Percentiles rank a stretch among this genome's conserved stretches.
These are phyloP conservation scores for Dimorphilus gyrociliatus DNA, from an alignment of 2,888 invertebrate genomes.

Conservation along the genomic window DNA sequence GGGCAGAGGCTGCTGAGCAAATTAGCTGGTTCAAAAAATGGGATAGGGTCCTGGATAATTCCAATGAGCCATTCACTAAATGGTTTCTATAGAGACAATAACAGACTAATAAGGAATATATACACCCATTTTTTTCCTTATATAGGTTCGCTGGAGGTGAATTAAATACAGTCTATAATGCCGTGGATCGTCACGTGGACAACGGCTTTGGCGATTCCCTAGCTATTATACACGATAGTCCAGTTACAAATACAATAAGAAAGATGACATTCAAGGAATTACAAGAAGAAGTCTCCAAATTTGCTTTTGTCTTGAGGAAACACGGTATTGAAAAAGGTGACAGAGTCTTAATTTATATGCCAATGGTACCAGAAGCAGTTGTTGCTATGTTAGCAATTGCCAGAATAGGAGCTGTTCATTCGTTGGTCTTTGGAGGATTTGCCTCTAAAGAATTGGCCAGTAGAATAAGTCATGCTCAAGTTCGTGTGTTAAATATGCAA, in stretches of 20 bases:
- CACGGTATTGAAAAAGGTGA: conserved; percentile 67
- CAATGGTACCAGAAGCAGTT: conserved; percentile 73
- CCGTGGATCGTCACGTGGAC: conserved; percentile 70
- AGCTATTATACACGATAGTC: conserved; percentile 78
- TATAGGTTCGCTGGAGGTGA: conserved; percentile 68
- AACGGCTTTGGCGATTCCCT: conserved; percentile 56
- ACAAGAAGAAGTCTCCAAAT: conserved; percentile 53
- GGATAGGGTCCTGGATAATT: conserved; percentile 65
- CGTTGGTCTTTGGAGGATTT: conserved; percentile 81
- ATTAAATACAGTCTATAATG: conserved; percentile 79
- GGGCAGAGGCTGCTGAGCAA: conserved; percentile 58
- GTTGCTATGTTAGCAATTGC: conserved; percentile 74
- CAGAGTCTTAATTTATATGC: conserved; percentile 81
- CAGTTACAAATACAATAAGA: conserved; percentile 57
- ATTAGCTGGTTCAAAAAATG: conserved; percentile 70
- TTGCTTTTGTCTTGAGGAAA: conserved; percentile 61
- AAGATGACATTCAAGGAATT: conserved; percentile 66
- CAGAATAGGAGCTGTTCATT: conserved; percentile 75
- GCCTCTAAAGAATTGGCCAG: conserved; percentile 70
- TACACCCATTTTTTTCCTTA: neutral
- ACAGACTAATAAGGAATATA: neutral
- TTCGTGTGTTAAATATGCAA: too few relatives aligned
- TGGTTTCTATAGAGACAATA: conserved; percentile 51
- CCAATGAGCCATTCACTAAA: conserved; percentile 67
- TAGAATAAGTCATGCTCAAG: conserved; percentile 58